These are phyloP conservation scores for Pyrgus malvae DNA, from an alignment of 2,888 invertebrate species.

Conservation along the genomic window DNA sequence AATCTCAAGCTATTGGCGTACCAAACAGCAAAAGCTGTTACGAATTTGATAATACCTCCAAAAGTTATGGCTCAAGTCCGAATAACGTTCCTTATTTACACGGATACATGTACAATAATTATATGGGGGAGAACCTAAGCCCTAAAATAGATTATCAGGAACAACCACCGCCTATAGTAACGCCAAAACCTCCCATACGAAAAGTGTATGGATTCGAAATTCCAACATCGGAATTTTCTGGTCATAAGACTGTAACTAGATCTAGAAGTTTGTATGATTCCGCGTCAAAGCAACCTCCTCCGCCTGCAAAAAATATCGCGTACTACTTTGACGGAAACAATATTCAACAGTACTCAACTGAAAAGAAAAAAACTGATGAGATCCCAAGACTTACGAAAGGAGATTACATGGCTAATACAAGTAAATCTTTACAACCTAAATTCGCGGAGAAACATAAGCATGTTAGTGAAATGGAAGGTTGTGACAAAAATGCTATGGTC, in stretches of 20 bases:
- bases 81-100: constrained; percentile 79
- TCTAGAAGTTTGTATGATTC: constrained; percentile 74
- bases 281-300: constrained; percentile 54
- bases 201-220: constrained; percentile 71
- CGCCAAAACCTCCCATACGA: constrained; percentile 50
- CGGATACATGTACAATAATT: constrained; percentile 80
- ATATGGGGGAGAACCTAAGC: constrained; percentile 50
- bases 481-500: constrained; percentile 67
- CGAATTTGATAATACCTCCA: constrained; percentile 79
- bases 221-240: constrained; percentile 51
- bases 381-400: constrained; percentile 82
- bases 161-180: constrained; percentile 39
- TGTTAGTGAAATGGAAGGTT: constrained; percentile 70
- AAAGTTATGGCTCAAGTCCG: constrained; percentile 85
- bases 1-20: constrained; percentile 49
- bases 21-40: constrained; percentile 76
- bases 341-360: constrained; percentile 62
- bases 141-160: constrained; percentile 51
- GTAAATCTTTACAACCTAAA: constrained; percentile 70
- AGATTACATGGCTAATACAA: constrained; percentile 77
- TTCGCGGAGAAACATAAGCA: constrained; percentile 70
- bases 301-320: constrained; percentile 73
- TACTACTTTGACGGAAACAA: constrained; percentile 77
- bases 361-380: constrained; percentile 74
- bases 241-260: constrained; percentile 72